A percentile compares a stretch with the other conserved stretches of the same genome.
These are phyloP conservation scores for Thumatha senex DNA, from an alignment of 2,888 invertebrate species.

Conservation along the genomic window DNA sequence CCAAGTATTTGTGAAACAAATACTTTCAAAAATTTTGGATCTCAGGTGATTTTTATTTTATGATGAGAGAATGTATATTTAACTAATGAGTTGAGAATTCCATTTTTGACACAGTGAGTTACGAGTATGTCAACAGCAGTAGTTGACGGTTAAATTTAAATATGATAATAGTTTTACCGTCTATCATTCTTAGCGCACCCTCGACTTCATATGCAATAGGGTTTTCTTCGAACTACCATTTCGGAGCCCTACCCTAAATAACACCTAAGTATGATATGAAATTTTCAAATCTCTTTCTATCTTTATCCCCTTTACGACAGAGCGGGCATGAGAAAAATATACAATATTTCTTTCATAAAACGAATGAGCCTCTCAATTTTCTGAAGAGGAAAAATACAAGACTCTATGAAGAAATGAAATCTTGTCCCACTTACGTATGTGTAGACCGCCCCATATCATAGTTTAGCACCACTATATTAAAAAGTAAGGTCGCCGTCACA, in stretches of 20 bases:
- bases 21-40: no score
- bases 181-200: no score
- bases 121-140: no score
- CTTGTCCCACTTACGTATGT: not conserved
- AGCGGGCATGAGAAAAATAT: conserved; percentile 36
- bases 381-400: conserved; percentile 50
- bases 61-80: no score
- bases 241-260: conserved; percentile 19
- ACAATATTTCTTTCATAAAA: conserved; percentile 43
- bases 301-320: conserved; percentile 44
- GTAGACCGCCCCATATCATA: conserved; percentile 14
- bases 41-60: no score
- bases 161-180: no score
- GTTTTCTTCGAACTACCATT: not conserved
- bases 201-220: no score
- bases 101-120: no score
- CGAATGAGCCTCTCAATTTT: conserved; percentile 36
- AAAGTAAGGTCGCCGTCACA: conserved; percentile 5
- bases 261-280: conserved; percentile 44
- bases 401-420: conserved; percentile 37
- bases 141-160: no score
- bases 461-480: conserved; percentile 26
- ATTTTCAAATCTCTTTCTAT: conserved; percentile 33
- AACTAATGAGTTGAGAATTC: no score
- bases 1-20: no score